Evolutionary conservation across 1,140 invertebrate genomes (phyloP).

Genomic region (Ostrea edulis): DNA sequence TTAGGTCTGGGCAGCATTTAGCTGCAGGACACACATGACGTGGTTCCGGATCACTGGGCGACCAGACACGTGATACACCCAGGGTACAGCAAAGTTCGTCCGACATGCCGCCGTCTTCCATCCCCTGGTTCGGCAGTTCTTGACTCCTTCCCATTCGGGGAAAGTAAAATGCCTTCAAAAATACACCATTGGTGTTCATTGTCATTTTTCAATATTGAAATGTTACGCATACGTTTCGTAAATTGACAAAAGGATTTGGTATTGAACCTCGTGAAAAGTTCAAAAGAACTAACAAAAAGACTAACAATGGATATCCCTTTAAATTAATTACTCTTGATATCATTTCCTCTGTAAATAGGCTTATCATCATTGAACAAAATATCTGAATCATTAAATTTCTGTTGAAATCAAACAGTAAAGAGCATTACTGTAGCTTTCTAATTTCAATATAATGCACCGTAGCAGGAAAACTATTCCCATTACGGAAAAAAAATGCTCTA

Average conservation of each 20-base stretch:
- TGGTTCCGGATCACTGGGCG: neutral
- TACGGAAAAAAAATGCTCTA: neutral
- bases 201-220: neutral
- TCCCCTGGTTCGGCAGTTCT: neutral
- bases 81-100: neutral
- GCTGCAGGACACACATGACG: neutral
- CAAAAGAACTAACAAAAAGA: neutral
- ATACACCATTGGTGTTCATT: neutral
- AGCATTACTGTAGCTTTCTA: neutral
- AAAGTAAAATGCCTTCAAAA: slow-evolving; percentile 19
- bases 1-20: neutral
- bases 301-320: neutral
- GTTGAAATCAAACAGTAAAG: neutral
- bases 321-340: neutral
- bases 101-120: neutral
- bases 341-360: neutral
- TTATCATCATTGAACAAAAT: neutral
- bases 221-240: no score
- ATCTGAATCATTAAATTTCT: neutral
- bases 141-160: slow-evolving; percentile 19
- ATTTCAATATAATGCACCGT: neutral
- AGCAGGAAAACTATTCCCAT: neutral
- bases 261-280: neutral
- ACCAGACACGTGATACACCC: neutral
- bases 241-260: neutral